A percentile compares a stretch with the other conserved stretches of the same genome.
Conservation (phyloP, 2,888 invertebrate genomes). For the Eutolmus rufibarbis region DNA sequence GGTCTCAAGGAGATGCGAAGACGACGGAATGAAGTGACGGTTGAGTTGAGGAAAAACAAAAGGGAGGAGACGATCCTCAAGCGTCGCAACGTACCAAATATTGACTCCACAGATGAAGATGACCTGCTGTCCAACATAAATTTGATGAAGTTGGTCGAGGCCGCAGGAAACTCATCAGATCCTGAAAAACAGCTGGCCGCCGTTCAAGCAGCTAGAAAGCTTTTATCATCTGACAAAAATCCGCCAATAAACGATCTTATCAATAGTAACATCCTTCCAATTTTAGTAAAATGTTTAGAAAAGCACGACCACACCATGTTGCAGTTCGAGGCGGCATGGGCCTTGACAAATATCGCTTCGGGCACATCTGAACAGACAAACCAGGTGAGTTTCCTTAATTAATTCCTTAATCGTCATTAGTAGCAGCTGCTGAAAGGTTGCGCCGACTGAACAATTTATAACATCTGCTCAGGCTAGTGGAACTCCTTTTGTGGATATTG, state of each 20-base stretch:
- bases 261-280: conserved; percentile 91
- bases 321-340: conserved; percentile 98
- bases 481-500: not conserved
- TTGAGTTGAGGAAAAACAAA: conserved; percentile 97
- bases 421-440: not conserved
- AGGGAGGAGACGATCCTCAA: conserved; percentile 96
- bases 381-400: conserved; percentile 62
- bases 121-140: conserved; percentile 77
- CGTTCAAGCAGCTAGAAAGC: conserved; percentile 93
- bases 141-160: conserved; percentile 83
- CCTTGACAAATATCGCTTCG: conserved; percentile 94
- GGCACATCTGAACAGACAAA: conserved; percentile 92
- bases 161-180: conserved; percentile 81
- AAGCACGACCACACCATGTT: conserved; percentile 85
- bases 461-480: not conserved
- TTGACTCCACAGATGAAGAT: conserved; percentile 83
- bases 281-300: conserved; percentile 88
- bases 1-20: conserved; percentile 89
- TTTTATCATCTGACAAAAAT: conserved; percentile 96
- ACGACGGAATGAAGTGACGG: conserved; percentile 94
- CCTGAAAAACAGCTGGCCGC: conserved; percentile 85
- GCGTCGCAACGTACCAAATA: conserved; percentile 90
- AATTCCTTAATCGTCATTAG: not conserved
- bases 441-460: too few relatives aligned
- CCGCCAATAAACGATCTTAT: conserved; percentile 98